phyloP scores from a whole-genome alignment of 2,888 invertebrate species.

The Apodemia mormo region DNA sequence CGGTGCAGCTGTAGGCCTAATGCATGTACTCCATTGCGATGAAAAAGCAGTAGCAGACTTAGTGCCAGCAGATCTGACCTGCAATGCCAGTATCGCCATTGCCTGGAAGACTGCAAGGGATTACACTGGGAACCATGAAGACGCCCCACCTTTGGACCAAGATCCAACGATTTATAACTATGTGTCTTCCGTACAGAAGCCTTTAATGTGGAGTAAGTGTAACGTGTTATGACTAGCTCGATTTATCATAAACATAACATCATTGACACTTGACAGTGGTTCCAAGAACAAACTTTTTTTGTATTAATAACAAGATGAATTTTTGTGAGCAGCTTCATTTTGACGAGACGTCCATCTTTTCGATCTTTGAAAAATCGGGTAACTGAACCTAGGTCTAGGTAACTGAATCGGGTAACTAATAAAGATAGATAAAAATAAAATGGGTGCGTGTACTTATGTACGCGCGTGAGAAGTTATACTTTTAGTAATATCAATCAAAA shows the following conservation, averaged over 20 bases:
- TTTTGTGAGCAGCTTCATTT: no score
- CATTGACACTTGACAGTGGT: no score
- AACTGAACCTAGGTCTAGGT: background rate
- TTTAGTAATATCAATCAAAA: no score
- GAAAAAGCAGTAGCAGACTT: slow-evolving; percentile 84
- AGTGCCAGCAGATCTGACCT: slow-evolving; percentile 91
- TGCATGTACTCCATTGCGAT: slow-evolving; percentile 87
- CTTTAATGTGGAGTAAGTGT: slow-evolving; percentile 85
- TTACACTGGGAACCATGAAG: slow-evolving; percentile 56
- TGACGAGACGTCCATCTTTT: no score
- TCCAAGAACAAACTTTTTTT: no score
- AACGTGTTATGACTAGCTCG: no score
- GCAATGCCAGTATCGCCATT: slow-evolving; percentile 86
- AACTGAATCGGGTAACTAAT: no score
- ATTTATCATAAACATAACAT: slow-evolving; percentile 17
- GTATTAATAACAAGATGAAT: no score
- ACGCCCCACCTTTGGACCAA: slow-evolving; percentile 50
- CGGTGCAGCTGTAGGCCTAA: slow-evolving; percentile 85
- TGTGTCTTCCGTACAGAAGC: slow-evolving; percentile 87
- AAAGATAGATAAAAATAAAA: no score
- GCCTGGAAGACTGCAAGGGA: slow-evolving; percentile 82
- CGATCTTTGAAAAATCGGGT: no score
- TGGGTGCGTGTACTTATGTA: no score
- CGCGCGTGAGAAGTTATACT: no score
- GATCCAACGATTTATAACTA: slow-evolving; percentile 48